Conservation (phyloP, 2,113 vertebrate species). For the Myiagra hebetior region DNA sequence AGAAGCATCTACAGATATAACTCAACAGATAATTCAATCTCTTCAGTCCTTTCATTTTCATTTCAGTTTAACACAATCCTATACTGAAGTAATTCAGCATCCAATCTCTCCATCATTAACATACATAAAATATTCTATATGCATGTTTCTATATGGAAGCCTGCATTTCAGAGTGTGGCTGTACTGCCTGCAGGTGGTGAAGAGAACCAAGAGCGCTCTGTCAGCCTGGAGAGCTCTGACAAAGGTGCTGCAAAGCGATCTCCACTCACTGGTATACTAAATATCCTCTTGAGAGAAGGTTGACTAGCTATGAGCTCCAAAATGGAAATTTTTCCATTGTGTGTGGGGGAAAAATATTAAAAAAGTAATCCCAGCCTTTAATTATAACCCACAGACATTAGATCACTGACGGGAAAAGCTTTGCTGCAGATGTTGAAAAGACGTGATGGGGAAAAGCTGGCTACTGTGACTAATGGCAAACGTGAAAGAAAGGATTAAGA, state of each 20-base stretch:
- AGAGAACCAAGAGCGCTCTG: background rate
- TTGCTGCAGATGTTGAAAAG: constrained; percentile 32
- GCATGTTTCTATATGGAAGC: background rate
- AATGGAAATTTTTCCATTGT: background rate
- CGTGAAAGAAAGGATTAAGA: background rate
- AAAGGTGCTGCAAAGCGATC: background rate
- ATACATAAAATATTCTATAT: background rate
- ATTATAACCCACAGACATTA: constrained; percentile 39
- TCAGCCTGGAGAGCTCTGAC: background rate
- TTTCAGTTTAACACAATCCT: background rate
- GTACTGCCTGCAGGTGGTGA: background rate
- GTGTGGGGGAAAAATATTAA: background rate
- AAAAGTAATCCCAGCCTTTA: background rate
- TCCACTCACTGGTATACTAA: background rate
- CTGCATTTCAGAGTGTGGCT: background rate
- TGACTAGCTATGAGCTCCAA: background rate
- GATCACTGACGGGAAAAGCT: constrained; percentile 39
- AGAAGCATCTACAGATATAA: background rate
- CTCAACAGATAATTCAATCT: background rate
- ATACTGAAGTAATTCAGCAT: background rate
- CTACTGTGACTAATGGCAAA: constrained; percentile 37
- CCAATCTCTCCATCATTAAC: background rate
- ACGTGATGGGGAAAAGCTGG: background rate
- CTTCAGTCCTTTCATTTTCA: background rate
- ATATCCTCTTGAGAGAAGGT: background rate